Evolutionary conservation across 2,888 invertebrate species (phyloP), one percentile per base, ranked within the genome.

Genomic region (Cephus rjabovi): DNA sequence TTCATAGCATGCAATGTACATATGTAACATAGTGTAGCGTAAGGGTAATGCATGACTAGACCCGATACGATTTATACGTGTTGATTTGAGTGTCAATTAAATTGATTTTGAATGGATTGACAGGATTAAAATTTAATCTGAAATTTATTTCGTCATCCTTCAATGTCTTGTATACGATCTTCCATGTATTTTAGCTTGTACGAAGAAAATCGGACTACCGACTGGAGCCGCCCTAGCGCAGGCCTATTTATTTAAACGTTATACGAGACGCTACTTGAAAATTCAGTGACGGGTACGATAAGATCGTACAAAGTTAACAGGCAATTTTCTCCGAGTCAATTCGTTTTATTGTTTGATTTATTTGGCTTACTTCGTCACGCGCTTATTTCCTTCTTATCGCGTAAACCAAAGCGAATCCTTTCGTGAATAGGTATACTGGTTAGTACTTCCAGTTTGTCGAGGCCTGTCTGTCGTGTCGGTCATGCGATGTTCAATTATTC

Each of bases 401-500:
- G 4, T 4, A 23, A 9, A 56, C 23, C 56, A 56, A 23, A 56
- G 23, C 56, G 56, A 15, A 23, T 56, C 56, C 1, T 9, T 6
- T 56, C 56, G 56, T 23, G 9, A 0, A 56, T 23, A 23, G 23
- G 23, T 23, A 56, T 23, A 9, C 56, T 9, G 23, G 2, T 23
- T 56, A 56, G 6, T 56, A 23, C 6, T 23, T 56, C 23, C 56
- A 56, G 23, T 56, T 15, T 23, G 9, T 56, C 56, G 6, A 23
- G 56, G 23, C 23, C 23, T 23, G 9, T 56, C 56, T 56, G 56
- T 23, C 2, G 56, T 9, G 15, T 56, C 15, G 23, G 56, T 56
- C 56, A 73, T 76, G 76, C 75, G 77, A 76, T 77, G 80, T 80
- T 81, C 79, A 81, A 83, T 81, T 79, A 81, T 81, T 77, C 77